phyloP scores from a whole-genome alignment of 2,113 vertebrate genomes.

The Ammodytes marinus region DNA sequence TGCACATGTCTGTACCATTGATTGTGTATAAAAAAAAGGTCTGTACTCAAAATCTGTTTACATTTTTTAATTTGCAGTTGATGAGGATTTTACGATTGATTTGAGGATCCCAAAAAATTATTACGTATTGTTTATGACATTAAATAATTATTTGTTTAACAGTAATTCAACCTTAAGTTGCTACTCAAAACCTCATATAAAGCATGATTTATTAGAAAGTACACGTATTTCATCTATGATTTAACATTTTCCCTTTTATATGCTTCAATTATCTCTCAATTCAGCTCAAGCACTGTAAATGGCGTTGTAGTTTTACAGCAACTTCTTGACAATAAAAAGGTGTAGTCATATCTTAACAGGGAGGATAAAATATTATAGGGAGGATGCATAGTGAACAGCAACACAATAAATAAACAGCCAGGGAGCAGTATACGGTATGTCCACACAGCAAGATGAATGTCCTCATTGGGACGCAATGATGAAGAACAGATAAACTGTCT shows the following conservation, averaged over 20 bases:
- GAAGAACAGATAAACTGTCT: conserved; percentile 23
- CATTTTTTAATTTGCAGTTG: not conserved
- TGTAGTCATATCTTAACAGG: not conserved
- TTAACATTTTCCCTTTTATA: not conserved
- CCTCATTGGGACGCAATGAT: not conserved
- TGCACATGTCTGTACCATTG: too few species aligned
- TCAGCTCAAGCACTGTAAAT: not conserved
- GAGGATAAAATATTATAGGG: not conserved
- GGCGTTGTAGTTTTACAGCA: conserved; percentile 4
- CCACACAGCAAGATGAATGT: not conserved
- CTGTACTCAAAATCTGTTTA: not conserved
- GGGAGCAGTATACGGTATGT: not conserved
- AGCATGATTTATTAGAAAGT: not conserved
- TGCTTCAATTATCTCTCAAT: not conserved
- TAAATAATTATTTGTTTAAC: not conserved
- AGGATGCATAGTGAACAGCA: conserved; percentile 3
- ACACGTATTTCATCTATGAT: not conserved
- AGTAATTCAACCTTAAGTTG: not conserved
- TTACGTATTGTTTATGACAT: not conserved
- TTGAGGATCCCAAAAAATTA: not conserved
- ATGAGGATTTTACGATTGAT: not conserved
- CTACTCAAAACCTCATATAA: not conserved
- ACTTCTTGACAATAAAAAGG: conserved; percentile 5
- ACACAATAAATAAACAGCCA: not conserved
- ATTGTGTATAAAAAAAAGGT: too few species aligned